Percentiles rank a stretch among this genome's conserved stretches.
Conservation (phyloP, 2,888 invertebrate species). For the Pyrrhia umbra region DNA sequence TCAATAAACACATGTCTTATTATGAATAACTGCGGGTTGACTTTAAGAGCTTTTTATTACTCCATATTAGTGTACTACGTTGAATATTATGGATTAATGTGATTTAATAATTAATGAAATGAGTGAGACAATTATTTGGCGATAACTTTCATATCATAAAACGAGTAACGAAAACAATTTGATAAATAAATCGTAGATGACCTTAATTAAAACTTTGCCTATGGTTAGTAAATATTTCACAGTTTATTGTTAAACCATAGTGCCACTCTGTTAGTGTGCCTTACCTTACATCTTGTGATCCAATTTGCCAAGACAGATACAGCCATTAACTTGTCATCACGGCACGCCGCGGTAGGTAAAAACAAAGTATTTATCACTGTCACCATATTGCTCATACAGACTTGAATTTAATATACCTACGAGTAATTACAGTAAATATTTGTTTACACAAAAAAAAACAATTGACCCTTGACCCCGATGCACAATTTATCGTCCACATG, state of each 20-base stretch:
- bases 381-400: neutral
- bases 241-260: neutral
- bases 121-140: neutral
- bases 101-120: neutral
- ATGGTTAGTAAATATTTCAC: no score
- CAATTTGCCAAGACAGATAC: neutral
- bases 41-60: neutral
- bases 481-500: neutral
- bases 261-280: neutral
- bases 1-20: conserved; percentile 16
- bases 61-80: neutral
- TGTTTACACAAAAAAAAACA: neutral
- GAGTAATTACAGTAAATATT: conserved; percentile 9
- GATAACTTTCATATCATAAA: neutral
- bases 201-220: no score
- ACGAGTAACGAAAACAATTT: no score
- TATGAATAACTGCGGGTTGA: conserved; percentile 6
- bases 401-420: neutral
- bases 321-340: neutral
- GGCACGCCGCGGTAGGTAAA: neutral
- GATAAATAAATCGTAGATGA: no score
- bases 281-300: neutral
- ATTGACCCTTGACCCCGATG: conserved; percentile 27
- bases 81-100: neutral
- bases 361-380: conserved; percentile 1